A percentile compares a stretch with the other conserved stretches of the same genome.
phyloP scores from a whole-genome alignment of 2,888 invertebrate genomes.

The Pedicia rivosa region DNA sequence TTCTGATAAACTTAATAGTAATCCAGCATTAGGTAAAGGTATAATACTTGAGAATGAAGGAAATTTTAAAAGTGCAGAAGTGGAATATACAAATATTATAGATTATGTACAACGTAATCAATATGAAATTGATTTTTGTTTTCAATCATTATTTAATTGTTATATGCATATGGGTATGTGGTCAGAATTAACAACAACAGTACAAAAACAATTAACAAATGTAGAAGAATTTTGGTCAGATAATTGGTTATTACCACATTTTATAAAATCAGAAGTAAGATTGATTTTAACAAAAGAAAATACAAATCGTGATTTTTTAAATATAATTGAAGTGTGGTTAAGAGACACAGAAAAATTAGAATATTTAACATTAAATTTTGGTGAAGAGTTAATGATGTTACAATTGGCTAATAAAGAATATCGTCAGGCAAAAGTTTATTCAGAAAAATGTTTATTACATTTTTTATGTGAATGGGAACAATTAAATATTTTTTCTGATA shows the following conservation, averaged over 20 bases:
- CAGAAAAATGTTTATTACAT: constrained; percentile 28
- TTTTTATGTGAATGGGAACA: constrained; percentile 39
- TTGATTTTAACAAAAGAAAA: constrained; percentile 25
- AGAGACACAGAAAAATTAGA: constrained; percentile 27
- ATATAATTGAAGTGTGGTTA: constrained; percentile 27
- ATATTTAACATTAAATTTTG: constrained; percentile 34
- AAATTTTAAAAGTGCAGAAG: constrained; percentile 21
- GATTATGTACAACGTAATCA: constrained; percentile 3
- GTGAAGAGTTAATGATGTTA: constrained; percentile 41
- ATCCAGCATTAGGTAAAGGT: constrained; percentile 31
- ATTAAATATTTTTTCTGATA: constrained; percentile 35
- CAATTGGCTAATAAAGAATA: constrained; percentile 33
- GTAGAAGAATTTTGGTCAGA: constrained; percentile 32
- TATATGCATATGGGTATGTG: constrained; percentile 42
- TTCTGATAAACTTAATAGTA: constrained; percentile 28
- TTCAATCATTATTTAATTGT: constrained; percentile 38
- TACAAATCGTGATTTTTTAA: constrained; percentile 23
- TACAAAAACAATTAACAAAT: constrained; percentile 16
- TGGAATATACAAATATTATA: constrained; percentile 15
- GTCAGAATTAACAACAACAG: constrained; percentile 29
- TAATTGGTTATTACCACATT: constrained; percentile 35
- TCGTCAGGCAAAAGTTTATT: constrained; percentile 33
- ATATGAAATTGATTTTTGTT: constrained; percentile 28
- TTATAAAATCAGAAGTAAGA: constrained; percentile 37
- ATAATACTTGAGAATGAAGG: constrained; percentile 22